These are phyloP conservation scores for Malthinus flaveolus DNA, from an alignment of 2,888 invertebrate genomes.

Conservation along the genomic window DNA sequence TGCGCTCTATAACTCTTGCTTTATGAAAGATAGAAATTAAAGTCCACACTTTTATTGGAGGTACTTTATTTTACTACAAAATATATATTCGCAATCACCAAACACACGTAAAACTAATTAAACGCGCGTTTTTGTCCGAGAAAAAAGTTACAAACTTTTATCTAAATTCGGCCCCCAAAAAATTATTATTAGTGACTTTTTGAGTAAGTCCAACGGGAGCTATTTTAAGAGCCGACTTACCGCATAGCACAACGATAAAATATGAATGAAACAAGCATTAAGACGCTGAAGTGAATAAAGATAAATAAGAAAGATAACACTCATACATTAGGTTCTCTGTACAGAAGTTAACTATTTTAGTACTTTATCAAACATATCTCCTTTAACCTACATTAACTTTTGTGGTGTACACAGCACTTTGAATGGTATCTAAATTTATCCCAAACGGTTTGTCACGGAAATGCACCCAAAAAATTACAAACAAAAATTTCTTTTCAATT, in stretches of 20 bases:
- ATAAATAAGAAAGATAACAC: slow-evolving; percentile 22
- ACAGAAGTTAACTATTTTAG: slow-evolving; percentile 18
- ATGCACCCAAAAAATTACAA: no score
- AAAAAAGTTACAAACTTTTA: no score
- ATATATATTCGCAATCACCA: slow-evolving; percentile 8
- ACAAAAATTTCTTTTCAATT: no score
- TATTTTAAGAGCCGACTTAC: slow-evolving; percentile 5
- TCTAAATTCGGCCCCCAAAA: no score
- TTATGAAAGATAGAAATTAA: slow-evolving; percentile 34
- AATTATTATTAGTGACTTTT: no score
- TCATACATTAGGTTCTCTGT: slow-evolving; percentile 16
- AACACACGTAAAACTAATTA: not conserved
- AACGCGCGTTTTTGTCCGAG: no score
- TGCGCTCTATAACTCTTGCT: slow-evolving; percentile 28
- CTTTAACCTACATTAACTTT: slow-evolving; percentile 18
- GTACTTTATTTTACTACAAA: slow-evolving; percentile 12
- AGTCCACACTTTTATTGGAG: slow-evolving; percentile 21
- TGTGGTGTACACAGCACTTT: slow-evolving; percentile 7
- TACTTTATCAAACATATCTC: slow-evolving; percentile 19
- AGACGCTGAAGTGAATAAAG: slow-evolving; percentile 18
- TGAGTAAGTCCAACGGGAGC: no score
- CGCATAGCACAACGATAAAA: slow-evolving; percentile 15
- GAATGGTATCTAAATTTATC: slow-evolving; percentile 15
- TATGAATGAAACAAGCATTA: slow-evolving; percentile 20
- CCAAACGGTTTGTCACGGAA: not conserved